Conservation (phyloP, 1,140 invertebrate species). For the Medauroidea extradentata region DNA sequence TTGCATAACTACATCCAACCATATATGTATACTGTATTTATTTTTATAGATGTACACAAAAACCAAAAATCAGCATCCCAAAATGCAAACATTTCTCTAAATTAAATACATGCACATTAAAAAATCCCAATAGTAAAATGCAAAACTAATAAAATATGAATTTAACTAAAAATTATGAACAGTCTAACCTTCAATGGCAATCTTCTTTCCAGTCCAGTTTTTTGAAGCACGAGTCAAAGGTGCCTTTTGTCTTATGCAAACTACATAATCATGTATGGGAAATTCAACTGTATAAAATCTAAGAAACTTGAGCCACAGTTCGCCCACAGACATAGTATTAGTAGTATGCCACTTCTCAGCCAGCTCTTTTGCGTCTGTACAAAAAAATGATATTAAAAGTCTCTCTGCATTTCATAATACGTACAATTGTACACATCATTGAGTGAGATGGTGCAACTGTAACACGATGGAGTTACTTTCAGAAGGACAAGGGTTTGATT, state of each 20-base stretch:
- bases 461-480: too few species aligned
- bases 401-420: too few species aligned
- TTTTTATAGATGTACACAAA: too few species aligned
- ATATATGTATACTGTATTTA: too few species aligned
- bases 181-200: slow-evolving; percentile 48
- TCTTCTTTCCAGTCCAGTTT: slow-evolving; percentile 43
- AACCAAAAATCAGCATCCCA: too few species aligned
- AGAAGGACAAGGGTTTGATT: too few species aligned
- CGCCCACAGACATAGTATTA: slow-evolving; percentile 48
- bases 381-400: too few species aligned
- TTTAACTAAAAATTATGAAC: not conserved
- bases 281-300: slow-evolving; percentile 46
- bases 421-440: too few species aligned
- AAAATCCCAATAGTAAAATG: not conserved
- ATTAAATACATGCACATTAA: slow-evolving; percentile 4
- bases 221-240: slow-evolving; percentile 37
- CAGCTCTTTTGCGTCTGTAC: not conserved
- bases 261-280: slow-evolving; percentile 37
- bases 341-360: slow-evolving; percentile 19
- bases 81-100: too few species aligned
- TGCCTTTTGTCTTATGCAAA: slow-evolving; percentile 38
- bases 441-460: too few species aligned
- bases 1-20: too few species aligned
- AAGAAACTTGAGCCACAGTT: slow-evolving; percentile 54
- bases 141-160: too few species aligned